Conservation (phyloP, 2,888 invertebrate species). For the Coleophora flavipennella region DNA sequence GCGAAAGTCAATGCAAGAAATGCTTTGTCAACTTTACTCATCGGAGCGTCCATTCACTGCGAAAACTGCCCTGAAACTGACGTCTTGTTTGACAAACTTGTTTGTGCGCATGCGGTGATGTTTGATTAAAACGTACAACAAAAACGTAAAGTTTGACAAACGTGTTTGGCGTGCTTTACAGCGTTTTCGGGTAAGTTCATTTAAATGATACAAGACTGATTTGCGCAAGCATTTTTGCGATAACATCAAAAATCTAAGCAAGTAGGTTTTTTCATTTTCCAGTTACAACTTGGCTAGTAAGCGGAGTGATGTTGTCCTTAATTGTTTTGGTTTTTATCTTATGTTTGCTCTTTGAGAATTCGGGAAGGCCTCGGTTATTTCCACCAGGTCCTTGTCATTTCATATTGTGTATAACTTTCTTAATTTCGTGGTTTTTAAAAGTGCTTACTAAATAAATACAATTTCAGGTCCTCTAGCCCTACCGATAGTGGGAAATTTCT, state of each 20-base stretch:
- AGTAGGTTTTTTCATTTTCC: background rate
- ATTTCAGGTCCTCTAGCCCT: constrained; percentile 46
- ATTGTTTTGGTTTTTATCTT: constrained; percentile 18
- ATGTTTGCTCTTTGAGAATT: constrained; percentile 11
- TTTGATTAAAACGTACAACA: no score
- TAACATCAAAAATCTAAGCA: constrained; percentile 5
- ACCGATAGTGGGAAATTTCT: constrained; percentile 50
- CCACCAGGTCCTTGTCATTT: constrained; percentile 22
- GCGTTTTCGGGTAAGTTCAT: constrained; percentile 5
- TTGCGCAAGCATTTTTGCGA: constrained; percentile 11
- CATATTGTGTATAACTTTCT: background rate
- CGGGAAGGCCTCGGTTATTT: constrained; percentile 18
- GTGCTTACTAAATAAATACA: constrained; percentile 3
- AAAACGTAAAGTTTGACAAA: no score
- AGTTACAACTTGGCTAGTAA: background rate
- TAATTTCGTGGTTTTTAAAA: constrained; percentile 1
- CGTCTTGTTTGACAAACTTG: no score
- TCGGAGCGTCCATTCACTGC: no score
- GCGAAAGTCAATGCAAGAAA: no score
- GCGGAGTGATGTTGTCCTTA: constrained; percentile 21
- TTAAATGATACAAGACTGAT: constrained; percentile 10
- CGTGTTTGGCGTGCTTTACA: no score
- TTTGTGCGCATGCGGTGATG: no score
- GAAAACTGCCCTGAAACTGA: no score
- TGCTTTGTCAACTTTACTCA: no score